Conservation (phyloP, 1,140 invertebrate genomes). For the Temnothorax nylanderi region DNA sequence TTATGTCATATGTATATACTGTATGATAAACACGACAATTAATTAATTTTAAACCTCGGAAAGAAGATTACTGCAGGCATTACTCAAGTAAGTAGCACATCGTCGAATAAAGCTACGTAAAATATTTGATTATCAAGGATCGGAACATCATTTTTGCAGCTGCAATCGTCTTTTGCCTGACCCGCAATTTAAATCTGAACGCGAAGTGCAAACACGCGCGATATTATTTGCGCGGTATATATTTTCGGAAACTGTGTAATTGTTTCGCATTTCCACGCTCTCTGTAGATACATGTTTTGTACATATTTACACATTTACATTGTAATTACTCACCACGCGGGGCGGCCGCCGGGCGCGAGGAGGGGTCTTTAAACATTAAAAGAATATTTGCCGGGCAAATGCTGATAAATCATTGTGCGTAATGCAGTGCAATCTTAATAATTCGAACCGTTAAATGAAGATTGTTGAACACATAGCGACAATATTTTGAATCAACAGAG, state of each 20-base stretch:
- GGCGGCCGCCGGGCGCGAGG: background rate
- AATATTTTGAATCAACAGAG: slow-evolving; percentile 61
- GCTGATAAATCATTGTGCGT: slow-evolving; percentile 62
- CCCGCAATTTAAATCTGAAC: slow-evolving; percentile 43
- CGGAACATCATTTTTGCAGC: slow-evolving; percentile 13
- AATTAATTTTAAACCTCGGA: slow-evolving; percentile 13
- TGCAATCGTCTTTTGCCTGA: slow-evolving; percentile 32
- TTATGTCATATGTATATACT: background rate
- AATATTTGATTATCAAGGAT: slow-evolving; percentile 18
- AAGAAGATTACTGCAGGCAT: background rate
- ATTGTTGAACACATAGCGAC: slow-evolving; percentile 52
- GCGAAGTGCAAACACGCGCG: slow-evolving; percentile 33
- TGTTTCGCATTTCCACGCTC: slow-evolving; percentile 59
- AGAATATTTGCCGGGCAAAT: slow-evolving; percentile 63
- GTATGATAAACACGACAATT: background rate
- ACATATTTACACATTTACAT: slow-evolving; percentile 65
- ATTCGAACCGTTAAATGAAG: slow-evolving; percentile 58
- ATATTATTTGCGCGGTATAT: slow-evolving; percentile 60
- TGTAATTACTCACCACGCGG: slow-evolving; percentile 58
- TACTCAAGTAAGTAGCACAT: background rate
- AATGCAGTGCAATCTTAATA: slow-evolving; percentile 60
- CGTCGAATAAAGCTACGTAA: background rate
- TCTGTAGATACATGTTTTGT: slow-evolving; percentile 63
- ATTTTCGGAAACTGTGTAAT: slow-evolving; percentile 60
- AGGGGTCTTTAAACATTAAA: slow-evolving; percentile 62